Conservation (phyloP, 2,797 vertebrate genomes). For the Fratercula arctica region DNA sequence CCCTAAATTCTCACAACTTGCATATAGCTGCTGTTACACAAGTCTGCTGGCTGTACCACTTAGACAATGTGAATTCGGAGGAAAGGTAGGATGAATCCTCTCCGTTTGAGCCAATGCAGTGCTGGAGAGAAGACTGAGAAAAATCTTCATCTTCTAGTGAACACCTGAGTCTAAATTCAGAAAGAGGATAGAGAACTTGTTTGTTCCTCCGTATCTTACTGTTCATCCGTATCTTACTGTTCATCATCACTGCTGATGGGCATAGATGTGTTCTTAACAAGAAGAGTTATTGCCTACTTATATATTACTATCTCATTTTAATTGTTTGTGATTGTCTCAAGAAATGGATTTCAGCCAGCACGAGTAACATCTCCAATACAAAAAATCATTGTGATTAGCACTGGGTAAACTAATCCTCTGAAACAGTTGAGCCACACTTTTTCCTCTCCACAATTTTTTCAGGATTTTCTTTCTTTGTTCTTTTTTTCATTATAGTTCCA, state of each 20-base stretch:
- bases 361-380: background rate
- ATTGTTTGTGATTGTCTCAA: background rate
- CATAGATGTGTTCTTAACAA: background rate
- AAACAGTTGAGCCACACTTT: background rate
- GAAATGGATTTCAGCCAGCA: background rate
- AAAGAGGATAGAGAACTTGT: background rate
- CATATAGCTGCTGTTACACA: background rate
- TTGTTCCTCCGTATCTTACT: background rate
- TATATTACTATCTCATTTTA: background rate
- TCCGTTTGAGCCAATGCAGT: background rate
- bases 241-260: background rate
- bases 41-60: rapidly evolving
- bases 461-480: too few species aligned
- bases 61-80: background rate
- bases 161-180: background rate
- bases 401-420: background rate
- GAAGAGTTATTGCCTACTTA: background rate
- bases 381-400: background rate
- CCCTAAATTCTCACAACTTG: background rate
- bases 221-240: background rate
- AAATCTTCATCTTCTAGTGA: background rate
- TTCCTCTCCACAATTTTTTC: background rate
- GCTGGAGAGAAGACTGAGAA: background rate
- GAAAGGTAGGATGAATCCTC: background rate
- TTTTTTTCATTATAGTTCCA: background rate